A percentile compares a stretch with the other conserved stretches of the same genome.
Evolutionary conservation across 1,140 invertebrate genomes (phyloP).

Genomic region (Caenorhabditis elegans): WBcel235 BX284606.5:3850501-3851000

Average conservation of each 20-base stretch:
- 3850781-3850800: neutral
- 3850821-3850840: neutral
- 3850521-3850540: conserved; percentile 19
- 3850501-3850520: conserved; percentile 30
- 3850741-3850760: neutral
- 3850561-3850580: conserved; percentile 18
- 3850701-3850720: conserved; percentile 3
- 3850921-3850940: conserved; percentile 31
- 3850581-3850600: neutral
- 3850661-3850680: conserved; percentile 20
- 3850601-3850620: neutral
- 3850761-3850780: neutral
- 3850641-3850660: conserved; percentile 27
- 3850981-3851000: neutral
- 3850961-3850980: neutral
- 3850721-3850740: neutral
- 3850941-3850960: conserved; percentile 6
- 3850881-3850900: conserved; percentile 4
- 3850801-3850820: too few relatives aligned
- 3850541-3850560: conserved; percentile 6
- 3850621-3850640: conserved; percentile 30
- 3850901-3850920: conserved; percentile 15
- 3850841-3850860: neutral
- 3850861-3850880: neutral
- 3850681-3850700: neutral